Evolutionary conservation across 92 coral and sea anemone genomes (phyloP).

Genomic region (Pocillopora grandis): DNA sequence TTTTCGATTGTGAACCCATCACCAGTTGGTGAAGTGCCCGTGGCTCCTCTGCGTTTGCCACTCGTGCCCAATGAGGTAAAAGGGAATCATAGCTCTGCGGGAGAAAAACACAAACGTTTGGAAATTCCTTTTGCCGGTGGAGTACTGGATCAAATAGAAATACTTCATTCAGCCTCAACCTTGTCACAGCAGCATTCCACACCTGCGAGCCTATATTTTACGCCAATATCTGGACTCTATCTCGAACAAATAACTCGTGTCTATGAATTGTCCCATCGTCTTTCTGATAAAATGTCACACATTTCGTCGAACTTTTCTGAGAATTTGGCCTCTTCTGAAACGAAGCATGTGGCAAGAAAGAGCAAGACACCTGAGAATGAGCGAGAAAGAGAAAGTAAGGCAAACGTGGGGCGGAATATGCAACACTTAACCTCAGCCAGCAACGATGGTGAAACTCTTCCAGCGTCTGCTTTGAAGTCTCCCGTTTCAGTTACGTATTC

Average conservation of each 20-base stretch:
- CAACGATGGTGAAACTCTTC: too few relatives aligned
- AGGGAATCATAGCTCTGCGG: background rate
- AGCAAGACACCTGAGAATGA: background rate
- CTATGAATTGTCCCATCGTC: background rate
- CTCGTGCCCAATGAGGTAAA: background rate
- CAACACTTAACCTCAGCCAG: too few relatives aligned
- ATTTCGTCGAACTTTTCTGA: background rate
- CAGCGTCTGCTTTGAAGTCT: background rate
- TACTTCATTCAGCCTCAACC: background rate
- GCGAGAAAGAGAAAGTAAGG: background rate
- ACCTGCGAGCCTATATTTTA: background rate
- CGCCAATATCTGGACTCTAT: conserved; percentile 15
- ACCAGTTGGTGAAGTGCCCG: background rate
- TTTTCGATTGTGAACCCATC: background rate
- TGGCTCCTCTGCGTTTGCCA: background rate
- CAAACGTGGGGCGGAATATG: background rate
- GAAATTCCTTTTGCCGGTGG: conserved; percentile 37
- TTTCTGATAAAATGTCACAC: background rate
- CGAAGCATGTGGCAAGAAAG: background rate
- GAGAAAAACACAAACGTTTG: conserved; percentile 22
- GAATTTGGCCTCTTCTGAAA: background rate
- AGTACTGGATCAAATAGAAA: conserved; percentile 8
- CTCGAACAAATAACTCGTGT: conserved; percentile 18
- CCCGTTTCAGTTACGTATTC: background rate
- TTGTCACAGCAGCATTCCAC: background rate